Percentiles rank a stretch among this genome's conserved stretches.
These are phyloP conservation scores for Drosophila setifemur DNA, from an alignment of 1,140 invertebrate genomes.

Conservation along the genomic window DNA sequence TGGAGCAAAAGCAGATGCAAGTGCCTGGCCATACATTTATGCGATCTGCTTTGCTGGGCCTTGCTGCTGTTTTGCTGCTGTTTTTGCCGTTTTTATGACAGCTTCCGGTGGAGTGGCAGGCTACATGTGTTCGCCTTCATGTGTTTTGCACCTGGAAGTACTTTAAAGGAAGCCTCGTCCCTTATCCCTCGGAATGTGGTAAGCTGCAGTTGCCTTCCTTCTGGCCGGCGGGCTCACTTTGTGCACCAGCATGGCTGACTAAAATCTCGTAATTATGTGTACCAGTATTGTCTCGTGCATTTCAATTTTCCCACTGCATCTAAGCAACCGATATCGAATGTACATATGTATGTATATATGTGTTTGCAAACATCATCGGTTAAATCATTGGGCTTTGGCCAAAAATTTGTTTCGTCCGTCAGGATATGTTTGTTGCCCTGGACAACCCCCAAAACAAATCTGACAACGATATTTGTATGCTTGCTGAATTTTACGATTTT, in stretches of 20 bases:
- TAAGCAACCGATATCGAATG: constrained; percentile 1
- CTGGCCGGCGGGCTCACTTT: constrained; percentile 37
- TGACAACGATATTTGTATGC: constrained; percentile 33
- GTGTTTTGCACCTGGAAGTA: constrained; percentile 24
- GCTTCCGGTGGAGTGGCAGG: constrained; percentile 57
- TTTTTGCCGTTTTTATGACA: constrained; percentile 66
- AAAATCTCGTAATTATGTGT: neutral
- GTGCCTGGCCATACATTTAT: constrained; percentile 64
- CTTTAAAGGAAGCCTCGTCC: constrained; percentile 5
- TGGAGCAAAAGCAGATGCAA: constrained; percentile 38
- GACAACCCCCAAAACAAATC: constrained; percentile 19
- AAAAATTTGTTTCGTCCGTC: constrained; percentile 46
- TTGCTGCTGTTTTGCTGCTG: constrained; percentile 21
- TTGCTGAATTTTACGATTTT: constrained; percentile 62
- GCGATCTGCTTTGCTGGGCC: constrained; percentile 41
- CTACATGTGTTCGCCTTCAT: constrained; percentile 58
- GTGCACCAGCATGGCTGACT: constrained; percentile 1
- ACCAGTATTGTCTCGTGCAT: neutral
- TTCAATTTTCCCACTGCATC: neutral
- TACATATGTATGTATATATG: constrained; percentile 1
- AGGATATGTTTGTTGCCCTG: constrained; percentile 30
- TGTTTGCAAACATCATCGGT: neutral
- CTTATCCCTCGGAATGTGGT: neutral
- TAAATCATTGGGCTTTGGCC: constrained; percentile 35
- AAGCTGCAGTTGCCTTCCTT: constrained; percentile 21